Conservation (phyloP, 2,797 vertebrate genomes). For the Coendou prehensilis region DNA sequence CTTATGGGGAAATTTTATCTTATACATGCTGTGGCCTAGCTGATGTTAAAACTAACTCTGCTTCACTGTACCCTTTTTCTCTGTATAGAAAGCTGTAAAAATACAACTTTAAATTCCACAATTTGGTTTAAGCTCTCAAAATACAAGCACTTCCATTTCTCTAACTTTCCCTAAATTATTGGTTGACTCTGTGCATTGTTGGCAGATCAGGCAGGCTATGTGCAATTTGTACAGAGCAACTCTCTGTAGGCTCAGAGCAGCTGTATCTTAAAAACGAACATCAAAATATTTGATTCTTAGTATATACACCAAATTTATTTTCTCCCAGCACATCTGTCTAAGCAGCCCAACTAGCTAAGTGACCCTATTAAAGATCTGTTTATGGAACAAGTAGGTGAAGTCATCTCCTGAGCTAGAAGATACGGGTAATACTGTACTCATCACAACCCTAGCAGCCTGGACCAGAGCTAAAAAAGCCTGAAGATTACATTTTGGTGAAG, state of each 20-base stretch:
- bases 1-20: constrained; percentile 16
- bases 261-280: constrained; percentile 82
- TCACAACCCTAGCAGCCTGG: background rate
- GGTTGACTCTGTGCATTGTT: constrained; percentile 60
- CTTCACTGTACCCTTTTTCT: constrained; percentile 54
- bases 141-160: constrained; percentile 54
- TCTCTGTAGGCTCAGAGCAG: constrained; percentile 84
- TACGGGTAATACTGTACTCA: constrained; percentile 84
- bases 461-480: background rate
- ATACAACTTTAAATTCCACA: constrained; percentile 63
- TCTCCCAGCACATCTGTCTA: constrained; percentile 81
- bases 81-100: constrained; percentile 49
- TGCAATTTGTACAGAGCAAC: constrained; percentile 79
- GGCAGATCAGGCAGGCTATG: constrained; percentile 71
- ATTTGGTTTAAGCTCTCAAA: constrained; percentile 63
- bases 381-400: constrained; percentile 86
- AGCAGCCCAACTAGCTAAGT: constrained; percentile 85
- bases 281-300: constrained; percentile 77
- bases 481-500: constrained; percentile 53
- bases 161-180: constrained; percentile 30
- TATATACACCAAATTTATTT: constrained; percentile 41
- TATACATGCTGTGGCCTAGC: constrained; percentile 56
- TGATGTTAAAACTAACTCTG: constrained; percentile 25
- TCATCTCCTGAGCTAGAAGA: constrained; percentile 91
- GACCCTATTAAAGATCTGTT: constrained; percentile 88